These are phyloP conservation scores for Epistrophe eligans DNA, from an alignment of 2,888 invertebrate species.

Conservation along the genomic window DNA sequence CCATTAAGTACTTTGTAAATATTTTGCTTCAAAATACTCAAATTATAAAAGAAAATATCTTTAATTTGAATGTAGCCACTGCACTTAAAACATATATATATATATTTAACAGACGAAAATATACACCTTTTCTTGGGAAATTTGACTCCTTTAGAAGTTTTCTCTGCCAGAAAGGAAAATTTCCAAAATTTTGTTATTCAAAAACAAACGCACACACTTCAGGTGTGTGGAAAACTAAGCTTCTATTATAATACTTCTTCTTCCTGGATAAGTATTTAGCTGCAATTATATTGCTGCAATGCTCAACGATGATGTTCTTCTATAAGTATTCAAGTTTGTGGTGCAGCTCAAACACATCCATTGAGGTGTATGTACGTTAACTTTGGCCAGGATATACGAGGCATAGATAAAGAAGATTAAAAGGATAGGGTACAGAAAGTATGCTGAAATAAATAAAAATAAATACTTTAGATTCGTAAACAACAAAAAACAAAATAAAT, in stretches of 20 bases:
- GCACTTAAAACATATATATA: neutral
- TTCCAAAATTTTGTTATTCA: constrained; percentile 47
- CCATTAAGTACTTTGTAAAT: constrained; percentile 12
- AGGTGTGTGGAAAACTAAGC: neutral
- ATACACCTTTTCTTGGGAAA: neutral
- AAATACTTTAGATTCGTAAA: neutral
- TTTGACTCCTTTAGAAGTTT: constrained; percentile 27
- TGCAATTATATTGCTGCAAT: constrained; percentile 32
- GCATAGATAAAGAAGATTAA: constrained; percentile 13
- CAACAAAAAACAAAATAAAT: neutral
- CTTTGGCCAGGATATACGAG: constrained; percentile 24
- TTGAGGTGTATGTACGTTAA: constrained; percentile 31
- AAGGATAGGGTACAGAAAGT: constrained; percentile 5
- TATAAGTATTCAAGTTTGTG: constrained; percentile 44
- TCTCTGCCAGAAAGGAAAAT: constrained; percentile 13
- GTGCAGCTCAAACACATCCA: constrained; percentile 37
- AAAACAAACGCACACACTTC: neutral
- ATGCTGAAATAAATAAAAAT: constrained; percentile 11
- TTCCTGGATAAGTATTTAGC: neutral
- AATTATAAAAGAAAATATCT: neutral
- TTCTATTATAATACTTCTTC: neutral
- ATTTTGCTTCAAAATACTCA: constrained; percentile 2
- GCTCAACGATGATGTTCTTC: constrained; percentile 41
- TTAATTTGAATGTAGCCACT: neutral
- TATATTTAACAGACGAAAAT: neutral